phyloP scores from a whole-genome alignment of 2,797 vertebrate species.

The Sternarchorhynchus goeldii region DNA sequence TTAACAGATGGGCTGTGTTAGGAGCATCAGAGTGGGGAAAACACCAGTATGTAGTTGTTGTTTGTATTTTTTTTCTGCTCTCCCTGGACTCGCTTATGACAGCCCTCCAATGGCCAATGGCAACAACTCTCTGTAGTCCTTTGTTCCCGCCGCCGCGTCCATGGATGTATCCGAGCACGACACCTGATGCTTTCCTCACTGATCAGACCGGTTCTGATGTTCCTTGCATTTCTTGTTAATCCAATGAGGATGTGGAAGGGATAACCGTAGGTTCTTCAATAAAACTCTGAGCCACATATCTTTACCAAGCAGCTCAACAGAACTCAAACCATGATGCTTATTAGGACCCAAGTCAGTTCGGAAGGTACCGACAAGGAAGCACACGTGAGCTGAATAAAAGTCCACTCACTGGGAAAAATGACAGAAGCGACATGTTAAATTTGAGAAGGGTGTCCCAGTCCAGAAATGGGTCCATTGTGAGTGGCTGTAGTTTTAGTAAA shows the following conservation, averaged over 20 bases:
- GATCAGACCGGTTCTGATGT: neutral
- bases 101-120: too few species aligned
- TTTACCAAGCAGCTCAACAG: neutral
- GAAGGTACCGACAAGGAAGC: neutral
- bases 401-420: neutral
- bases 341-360: neutral
- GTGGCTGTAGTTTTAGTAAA: slow-evolving; percentile 1
- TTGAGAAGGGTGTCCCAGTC: neutral
- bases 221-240: neutral
- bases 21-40: neutral
- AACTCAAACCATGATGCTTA: neutral
- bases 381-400: neutral
- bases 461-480: neutral
- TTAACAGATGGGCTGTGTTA: neutral
- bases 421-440: neutral
- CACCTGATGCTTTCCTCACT: neutral
- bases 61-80: neutral
- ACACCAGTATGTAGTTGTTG: neutral
- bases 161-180: neutral
- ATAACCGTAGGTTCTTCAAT: neutral
- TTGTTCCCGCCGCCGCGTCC: too few species aligned
- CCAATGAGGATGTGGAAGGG: neutral
- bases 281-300: neutral
- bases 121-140: neutral
- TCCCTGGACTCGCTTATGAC: neutral